Percentiles rank a stretch among this genome's conserved stretches.
These are phyloP conservation scores for Habroteleia sp. DNA, from an alignment of 2,888 invertebrate genomes.

Conservation along the genomic window DNA sequence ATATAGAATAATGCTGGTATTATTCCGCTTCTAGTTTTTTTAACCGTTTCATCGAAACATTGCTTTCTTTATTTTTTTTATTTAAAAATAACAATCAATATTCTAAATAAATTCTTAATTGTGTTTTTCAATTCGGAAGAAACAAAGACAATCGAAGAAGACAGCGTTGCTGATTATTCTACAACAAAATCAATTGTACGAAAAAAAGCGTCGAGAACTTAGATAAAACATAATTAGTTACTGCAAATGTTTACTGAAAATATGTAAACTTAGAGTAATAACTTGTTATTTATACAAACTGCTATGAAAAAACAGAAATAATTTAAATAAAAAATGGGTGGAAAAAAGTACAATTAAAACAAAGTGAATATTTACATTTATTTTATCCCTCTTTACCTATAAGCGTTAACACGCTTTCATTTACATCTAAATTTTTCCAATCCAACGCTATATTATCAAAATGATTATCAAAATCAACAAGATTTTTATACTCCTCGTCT, in stretches of 20 bases:
- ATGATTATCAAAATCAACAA: constrained; percentile 99
- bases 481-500: constrained; percentile 86
- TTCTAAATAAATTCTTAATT: too few relatives aligned
- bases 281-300: constrained; percentile 17
- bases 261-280: background rate
- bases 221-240: background rate
- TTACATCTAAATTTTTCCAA: constrained; percentile 91
- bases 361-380: constrained; percentile 33
- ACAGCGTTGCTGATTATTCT: constrained; percentile 11
- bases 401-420: constrained; percentile 82
- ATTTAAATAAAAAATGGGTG: constrained; percentile 9
- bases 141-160: constrained; percentile 8
- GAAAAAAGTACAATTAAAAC: constrained; percentile 13
- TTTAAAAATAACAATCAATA: too few relatives aligned
- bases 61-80: background rate
- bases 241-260: background rate
- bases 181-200: background rate
- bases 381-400: constrained; percentile 41
- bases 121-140: constrained; percentile 1
- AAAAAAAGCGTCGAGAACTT: background rate
- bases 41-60: constrained; percentile 1
- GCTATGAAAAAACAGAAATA: constrained; percentile 1
- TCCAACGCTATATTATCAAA: constrained; percentile 94
- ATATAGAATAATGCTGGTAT: too few relatives aligned
- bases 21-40: too few relatives aligned